These are phyloP conservation scores for Cryptus viduatorius DNA, from an alignment of 2,888 invertebrate species.

Conservation along the genomic window DNA sequence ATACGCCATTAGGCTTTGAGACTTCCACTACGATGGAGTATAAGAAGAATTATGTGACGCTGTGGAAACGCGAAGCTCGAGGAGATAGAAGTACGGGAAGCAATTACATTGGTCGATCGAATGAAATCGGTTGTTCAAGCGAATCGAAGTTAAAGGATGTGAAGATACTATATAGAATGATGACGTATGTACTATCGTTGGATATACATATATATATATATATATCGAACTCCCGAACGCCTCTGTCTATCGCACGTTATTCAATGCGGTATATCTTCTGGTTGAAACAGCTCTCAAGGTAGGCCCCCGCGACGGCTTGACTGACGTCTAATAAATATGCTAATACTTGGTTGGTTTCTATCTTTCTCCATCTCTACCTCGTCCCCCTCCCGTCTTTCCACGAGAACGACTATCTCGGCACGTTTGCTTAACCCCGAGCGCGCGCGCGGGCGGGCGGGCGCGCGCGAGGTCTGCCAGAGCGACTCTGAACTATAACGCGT, in stretches of 20 bases:
- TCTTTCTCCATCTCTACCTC: slow-evolving; percentile 24
- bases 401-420: slow-evolving; percentile 35
- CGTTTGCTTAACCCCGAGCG: slow-evolving; percentile 44
- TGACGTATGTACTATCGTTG: slow-evolving; percentile 5
- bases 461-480: slow-evolving; percentile 3
- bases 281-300: slow-evolving; percentile 40
- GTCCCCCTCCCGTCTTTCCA: slow-evolving; percentile 32
- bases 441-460: background rate
- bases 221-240: slow-evolving; percentile 17
- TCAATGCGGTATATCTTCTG: slow-evolving; percentile 42
- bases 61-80: background rate
- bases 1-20: slow-evolving; percentile 28
- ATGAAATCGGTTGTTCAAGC: slow-evolving; percentile 23
- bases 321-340: slow-evolving; percentile 78
- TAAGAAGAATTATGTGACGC: background rate
- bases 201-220: slow-evolving; percentile 14
- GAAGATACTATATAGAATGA: background rate
- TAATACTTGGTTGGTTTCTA: slow-evolving; percentile 65
- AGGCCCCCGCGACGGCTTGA: slow-evolving; percentile 51
- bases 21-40: slow-evolving; percentile 26
- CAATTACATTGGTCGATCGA: slow-evolving; percentile 30
- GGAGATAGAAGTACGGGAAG: background rate
- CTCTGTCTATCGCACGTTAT: slow-evolving; percentile 19
- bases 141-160: slow-evolving; percentile 25
- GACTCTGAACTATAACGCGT: slow-evolving; percentile 15